Evolutionary conservation across 2,888 invertebrate genomes (phyloP), one percentile per base, ranked within the genome.

Genomic region (Apodemia mormo): DNA sequence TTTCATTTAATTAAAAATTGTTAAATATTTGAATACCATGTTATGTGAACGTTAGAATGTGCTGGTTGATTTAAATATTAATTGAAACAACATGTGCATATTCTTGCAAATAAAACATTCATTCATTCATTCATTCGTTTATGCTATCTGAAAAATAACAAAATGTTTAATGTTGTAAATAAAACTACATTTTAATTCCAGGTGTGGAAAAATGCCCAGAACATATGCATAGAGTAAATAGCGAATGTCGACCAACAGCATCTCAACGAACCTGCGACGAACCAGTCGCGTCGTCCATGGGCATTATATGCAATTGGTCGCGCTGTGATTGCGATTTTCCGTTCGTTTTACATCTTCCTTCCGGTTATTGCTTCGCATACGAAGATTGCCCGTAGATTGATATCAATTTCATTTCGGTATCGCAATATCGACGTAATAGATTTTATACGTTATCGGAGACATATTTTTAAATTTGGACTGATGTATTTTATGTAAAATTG

Each of bases 281-380:
- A 68, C 92, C 92, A 0, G 87, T 89, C 70, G 85, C 92, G 1
- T n/a, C 76, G 3, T 79, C 90, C 0, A 85, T 92, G 85, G 92
- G 92, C 1, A 71, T 87, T 4, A 88, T 91, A 14, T 91, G 92
- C 80, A 83, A 83, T 73, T 91, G 90, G 91, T 85, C 88, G 69
- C 82, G 92, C 0, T 92, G 92, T 76, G 92, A 92, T 75, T 92
- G 92, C 81, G 90, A 92, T 75, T 90, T 90, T 65, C 91, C 92
- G 0, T 85, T 90, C 68, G 92, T 92, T 0, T 74, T 91, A 5
- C 92, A 92, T 68, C 77, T 83, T 3, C 68, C 82, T 2, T 92
- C 92, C 0, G 90, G 92, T 0, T 91, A 89, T 74, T 92, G 92
- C 79, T 92, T 92, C 77, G 75, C 81, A 4, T 88, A 83, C 65